Percentiles rank a stretch among this genome's conserved stretches.
Conservation (phyloP, 2,888 invertebrate genomes). For the Scaptomyza reducta region DNA sequence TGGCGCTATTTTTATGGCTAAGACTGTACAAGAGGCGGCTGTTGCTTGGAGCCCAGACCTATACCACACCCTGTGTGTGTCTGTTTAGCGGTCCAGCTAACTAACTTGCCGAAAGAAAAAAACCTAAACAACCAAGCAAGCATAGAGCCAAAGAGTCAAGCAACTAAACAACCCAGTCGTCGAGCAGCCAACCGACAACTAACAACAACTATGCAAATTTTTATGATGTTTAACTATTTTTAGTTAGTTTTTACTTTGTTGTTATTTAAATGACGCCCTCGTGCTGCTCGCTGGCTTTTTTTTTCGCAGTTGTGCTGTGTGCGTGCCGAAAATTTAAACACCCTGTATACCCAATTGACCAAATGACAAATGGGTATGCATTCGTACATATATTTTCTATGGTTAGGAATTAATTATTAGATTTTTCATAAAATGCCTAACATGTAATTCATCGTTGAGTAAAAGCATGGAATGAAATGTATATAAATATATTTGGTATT, state of each 20-base stretch:
- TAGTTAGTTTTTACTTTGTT: slow-evolving; percentile 72
- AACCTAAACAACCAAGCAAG: slow-evolving; percentile 21
- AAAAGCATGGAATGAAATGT: too few relatives aligned
- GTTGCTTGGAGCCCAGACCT: slow-evolving; percentile 11
- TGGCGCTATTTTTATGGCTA: slow-evolving; percentile 71
- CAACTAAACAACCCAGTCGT: slow-evolving; percentile 55
- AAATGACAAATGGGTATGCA: neutral
- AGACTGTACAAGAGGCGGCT: slow-evolving; percentile 37
- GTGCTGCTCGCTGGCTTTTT: slow-evolving; percentile 41
- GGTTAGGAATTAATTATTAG: too few relatives aligned
- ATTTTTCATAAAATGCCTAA: too few relatives aligned
- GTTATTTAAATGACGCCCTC: slow-evolving; percentile 76
- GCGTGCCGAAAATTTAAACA: slow-evolving; percentile 38
- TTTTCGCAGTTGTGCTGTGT: slow-evolving; percentile 18
- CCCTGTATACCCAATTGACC: slow-evolving; percentile 10
- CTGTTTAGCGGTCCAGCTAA: slow-evolving; percentile 22
- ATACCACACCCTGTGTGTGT: slow-evolving; percentile 54
- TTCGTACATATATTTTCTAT: too few relatives aligned
- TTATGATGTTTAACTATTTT: slow-evolving; percentile 78
- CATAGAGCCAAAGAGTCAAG: slow-evolving; percentile 40
- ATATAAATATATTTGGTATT: too few relatives aligned
- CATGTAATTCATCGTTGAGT: too few relatives aligned
- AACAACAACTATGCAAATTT: slow-evolving; percentile 78
- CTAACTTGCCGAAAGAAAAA: slow-evolving; percentile 6
- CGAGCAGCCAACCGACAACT: slow-evolving; percentile 63